Conservation (phyloP, 2,113 vertebrate species). For the Cnemophilus loriae region DNA sequence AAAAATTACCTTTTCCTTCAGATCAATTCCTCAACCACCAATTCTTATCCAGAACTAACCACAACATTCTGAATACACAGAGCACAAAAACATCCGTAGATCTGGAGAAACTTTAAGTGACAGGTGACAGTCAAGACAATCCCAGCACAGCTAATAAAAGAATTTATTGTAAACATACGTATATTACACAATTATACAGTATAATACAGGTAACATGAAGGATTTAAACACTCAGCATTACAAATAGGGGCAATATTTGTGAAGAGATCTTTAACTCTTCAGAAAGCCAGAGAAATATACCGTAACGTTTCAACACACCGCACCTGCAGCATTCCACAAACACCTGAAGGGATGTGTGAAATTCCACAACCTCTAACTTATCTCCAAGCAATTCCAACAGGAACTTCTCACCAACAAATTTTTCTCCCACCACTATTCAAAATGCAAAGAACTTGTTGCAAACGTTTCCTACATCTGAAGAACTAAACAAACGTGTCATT, state of each 20-base stretch:
- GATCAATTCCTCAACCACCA: neutral
- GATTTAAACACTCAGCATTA: constrained; percentile 52
- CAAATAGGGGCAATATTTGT: neutral
- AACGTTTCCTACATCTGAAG: neutral
- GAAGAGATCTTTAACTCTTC: constrained; percentile 25
- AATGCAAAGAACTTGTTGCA: neutral
- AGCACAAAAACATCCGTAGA: neutral
- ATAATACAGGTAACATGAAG: constrained; percentile 65
- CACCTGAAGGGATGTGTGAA: neutral
- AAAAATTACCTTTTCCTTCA: neutral
- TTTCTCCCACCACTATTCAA: neutral
- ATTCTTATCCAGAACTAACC: neutral
- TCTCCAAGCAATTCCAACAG: constrained; percentile 5
- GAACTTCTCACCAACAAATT: neutral
- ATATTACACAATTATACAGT: constrained; percentile 72
- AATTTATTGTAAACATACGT: constrained; percentile 72
- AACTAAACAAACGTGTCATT: neutral
- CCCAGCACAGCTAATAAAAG: constrained; percentile 62
- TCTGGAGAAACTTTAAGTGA: neutral
- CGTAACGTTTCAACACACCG: neutral
- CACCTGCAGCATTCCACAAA: neutral
- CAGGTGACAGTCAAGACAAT: neutral
- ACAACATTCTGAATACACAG: neutral
- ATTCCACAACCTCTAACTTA: neutral
- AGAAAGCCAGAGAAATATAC: constrained; percentile 36